These are phyloP conservation scores for Siderastrea radians DNA, from an alignment of 92 coral and sea anemone genomes.

Conservation along the genomic window DNA sequence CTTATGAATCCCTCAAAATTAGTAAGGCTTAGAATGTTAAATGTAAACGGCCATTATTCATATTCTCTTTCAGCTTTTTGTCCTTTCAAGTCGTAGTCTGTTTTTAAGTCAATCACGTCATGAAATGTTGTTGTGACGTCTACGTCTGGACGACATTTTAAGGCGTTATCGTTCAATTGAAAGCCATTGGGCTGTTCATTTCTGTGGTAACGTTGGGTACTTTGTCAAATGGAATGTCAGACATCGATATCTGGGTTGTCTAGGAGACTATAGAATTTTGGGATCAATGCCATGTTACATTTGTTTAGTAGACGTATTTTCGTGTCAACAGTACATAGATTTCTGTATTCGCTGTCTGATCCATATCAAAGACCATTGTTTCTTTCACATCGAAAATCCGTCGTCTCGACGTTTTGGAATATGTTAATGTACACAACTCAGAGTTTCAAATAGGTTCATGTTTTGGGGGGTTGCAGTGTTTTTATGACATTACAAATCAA, in stretches of 20 bases:
- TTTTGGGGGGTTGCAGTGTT: not conserved
- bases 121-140: not conserved
- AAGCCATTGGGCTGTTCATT: not conserved
- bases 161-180: not conserved
- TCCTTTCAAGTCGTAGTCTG: not conserved
- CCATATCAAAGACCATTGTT: constrained; percentile 7
- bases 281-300: not conserved
- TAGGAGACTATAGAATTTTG: not conserved
- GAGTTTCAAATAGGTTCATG: not conserved
- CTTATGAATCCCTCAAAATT: too few species aligned
- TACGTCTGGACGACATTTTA: not conserved
- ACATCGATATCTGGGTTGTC: too few species aligned
- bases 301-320: not conserved
- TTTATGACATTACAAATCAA: not conserved
- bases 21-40: not conserved
- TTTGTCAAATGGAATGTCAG: too few species aligned
- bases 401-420: constrained; percentile 26
- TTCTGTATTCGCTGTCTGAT: not conserved
- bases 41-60: too few species aligned
- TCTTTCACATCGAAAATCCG: not conserved
- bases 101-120: not conserved
- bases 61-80: too few species aligned
- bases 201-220: not conserved
- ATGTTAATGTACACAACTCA: not conserved
- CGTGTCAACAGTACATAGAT: not conserved